These are phyloP conservation scores for Montipora sp. DNA, from an alignment of 64 coral and sea anemone genomes.

Conservation along the genomic window DNA sequence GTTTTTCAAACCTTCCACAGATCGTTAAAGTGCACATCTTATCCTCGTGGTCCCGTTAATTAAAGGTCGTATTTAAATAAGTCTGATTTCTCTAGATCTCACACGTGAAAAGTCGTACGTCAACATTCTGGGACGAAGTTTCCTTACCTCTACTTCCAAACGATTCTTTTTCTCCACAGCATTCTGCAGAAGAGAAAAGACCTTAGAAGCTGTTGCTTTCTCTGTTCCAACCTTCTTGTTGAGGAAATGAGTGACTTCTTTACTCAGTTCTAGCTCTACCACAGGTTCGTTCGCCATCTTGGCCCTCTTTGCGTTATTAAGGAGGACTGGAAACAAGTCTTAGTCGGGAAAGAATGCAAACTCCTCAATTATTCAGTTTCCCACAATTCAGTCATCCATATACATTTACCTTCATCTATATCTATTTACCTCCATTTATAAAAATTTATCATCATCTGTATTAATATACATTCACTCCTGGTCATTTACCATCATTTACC, in stretches of 20 bases:
- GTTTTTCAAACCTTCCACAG: too few relatives aligned
- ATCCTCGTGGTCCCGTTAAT: too few relatives aligned
- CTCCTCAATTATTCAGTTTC: not conserved
- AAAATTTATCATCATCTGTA: too few relatives aligned
- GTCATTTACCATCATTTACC: too few relatives aligned
- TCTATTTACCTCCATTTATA: too few relatives aligned
- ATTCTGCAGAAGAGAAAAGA: slow-evolving; percentile 45
- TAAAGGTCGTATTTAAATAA: too few relatives aligned
- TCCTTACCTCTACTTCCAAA: slow-evolving; percentile 52
- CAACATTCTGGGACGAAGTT: not conserved
- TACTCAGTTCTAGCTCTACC: slow-evolving; percentile 10
- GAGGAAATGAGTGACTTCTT: slow-evolving; percentile 48
- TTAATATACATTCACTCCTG: too few relatives aligned
- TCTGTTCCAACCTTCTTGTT: slow-evolving; percentile 54
- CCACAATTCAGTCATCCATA: too few relatives aligned
- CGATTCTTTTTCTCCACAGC: slow-evolving; percentile 44
- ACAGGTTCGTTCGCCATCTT: slow-evolving; percentile 63
- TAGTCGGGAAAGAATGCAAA: too few relatives aligned
- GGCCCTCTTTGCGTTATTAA: not conserved
- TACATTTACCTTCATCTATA: too few relatives aligned
- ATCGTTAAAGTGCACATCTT: too few relatives aligned
- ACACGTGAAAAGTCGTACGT: not conserved
- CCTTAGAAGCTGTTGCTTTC: slow-evolving; percentile 1
- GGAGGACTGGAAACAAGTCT: not conserved
- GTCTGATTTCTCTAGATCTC: too few relatives aligned